Evolutionary conservation across 2,888 invertebrate species (phyloP).

Genomic region (Nycteola revayana): DNA sequence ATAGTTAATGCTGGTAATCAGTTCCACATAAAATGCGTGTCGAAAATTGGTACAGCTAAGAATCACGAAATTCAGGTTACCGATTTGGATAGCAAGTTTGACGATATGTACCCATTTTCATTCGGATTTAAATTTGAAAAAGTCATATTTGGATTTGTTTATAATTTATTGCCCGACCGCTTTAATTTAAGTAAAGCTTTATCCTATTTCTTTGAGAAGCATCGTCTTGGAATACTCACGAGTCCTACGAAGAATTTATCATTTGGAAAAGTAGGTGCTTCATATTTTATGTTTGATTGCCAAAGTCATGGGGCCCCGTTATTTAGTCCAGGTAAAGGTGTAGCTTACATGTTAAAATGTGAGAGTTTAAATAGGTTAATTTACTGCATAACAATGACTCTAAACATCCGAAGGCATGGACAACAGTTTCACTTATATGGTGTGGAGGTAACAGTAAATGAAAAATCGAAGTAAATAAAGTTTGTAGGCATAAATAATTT

Average conservation of each 20-base stretch:
- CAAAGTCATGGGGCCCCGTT: conserved; percentile 83
- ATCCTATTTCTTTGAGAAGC: conserved; percentile 80
- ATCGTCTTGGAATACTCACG: conserved; percentile 78
- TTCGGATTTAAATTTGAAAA: conserved; percentile 82
- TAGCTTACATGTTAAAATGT: conserved; percentile 83
- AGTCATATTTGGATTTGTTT: conserved; percentile 83
- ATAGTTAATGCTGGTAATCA: conserved; percentile 82
- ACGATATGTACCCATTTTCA: conserved; percentile 79
- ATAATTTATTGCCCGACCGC: conserved; percentile 75
- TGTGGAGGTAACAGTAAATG: conserved; percentile 43
- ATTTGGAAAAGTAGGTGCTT: conserved; percentile 73
- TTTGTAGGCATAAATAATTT: no score
- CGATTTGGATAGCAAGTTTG: conserved; percentile 79
- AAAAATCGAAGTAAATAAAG: conserved; percentile 53
- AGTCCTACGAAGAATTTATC: conserved; percentile 77
- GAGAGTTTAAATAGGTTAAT: conserved; percentile 82
- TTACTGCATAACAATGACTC: conserved; percentile 83
- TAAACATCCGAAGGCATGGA: conserved; percentile 80
- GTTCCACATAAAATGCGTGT: conserved; percentile 78
- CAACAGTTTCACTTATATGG: conserved; percentile 77
- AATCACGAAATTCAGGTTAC: conserved; percentile 82
- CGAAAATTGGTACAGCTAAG: conserved; percentile 56
- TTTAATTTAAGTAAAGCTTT: conserved; percentile 85
- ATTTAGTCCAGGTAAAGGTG: conserved; percentile 81
- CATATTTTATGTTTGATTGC: conserved; percentile 87